phyloP scores from a whole-genome alignment of 2,888 invertebrate species.

The Plebejus melissa region DNA sequence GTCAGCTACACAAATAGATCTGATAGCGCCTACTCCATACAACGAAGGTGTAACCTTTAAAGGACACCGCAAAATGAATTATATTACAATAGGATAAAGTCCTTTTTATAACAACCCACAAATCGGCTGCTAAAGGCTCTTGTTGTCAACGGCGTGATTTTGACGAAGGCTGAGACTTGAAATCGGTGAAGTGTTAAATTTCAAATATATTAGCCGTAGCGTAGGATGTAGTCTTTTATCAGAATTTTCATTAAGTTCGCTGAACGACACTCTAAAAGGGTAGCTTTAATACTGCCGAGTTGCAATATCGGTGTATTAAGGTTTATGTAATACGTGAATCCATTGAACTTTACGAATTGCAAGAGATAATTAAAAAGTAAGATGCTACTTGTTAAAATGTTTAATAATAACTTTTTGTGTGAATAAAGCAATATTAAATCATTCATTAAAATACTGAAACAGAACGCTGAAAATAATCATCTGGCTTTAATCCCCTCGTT shows the following conservation, averaged over 20 bases:
- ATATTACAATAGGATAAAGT: background rate
- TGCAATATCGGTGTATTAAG: background rate
- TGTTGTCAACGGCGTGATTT: conserved; percentile 23
- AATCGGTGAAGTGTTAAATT: conserved; percentile 17
- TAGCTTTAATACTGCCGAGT: background rate
- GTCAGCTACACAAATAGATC: conserved; percentile 15
- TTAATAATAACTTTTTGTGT: too few relatives aligned
- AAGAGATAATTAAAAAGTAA: background rate
- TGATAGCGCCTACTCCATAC: conserved; percentile 6
- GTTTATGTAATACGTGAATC: background rate
- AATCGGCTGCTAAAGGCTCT: conserved; percentile 1
- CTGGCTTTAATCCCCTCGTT: too few relatives aligned
- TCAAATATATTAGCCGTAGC: conserved; percentile 5
- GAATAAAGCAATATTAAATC: too few relatives aligned
- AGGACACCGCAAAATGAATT: background rate
- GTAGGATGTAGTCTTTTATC: conserved; percentile 13
- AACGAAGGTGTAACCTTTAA: background rate
- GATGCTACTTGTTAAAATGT: too few relatives aligned
- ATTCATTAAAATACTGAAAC: too few relatives aligned
- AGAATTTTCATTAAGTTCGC: conserved; percentile 2
- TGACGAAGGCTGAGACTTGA: background rate
- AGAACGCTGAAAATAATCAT: too few relatives aligned
- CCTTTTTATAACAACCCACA: background rate
- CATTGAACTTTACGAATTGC: background rate
- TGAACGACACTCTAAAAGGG: background rate